phyloP scores from a whole-genome alignment of 2,888 invertebrate genomes.

The Oligia latruncula region DNA sequence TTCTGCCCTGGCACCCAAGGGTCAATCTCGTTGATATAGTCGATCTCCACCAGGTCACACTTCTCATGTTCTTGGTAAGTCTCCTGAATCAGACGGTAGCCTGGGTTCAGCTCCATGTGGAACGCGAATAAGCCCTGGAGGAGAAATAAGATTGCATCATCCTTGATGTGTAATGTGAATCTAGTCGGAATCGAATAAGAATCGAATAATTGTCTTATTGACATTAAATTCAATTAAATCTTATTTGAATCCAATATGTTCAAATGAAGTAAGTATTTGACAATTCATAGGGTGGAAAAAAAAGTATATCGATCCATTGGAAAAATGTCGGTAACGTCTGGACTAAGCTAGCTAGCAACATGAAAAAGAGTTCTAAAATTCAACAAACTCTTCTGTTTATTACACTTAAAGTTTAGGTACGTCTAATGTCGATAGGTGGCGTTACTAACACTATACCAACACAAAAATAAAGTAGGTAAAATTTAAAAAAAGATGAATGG shows the following conservation, averaged over 20 bases:
- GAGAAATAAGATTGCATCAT: not conserved
- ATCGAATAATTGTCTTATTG: not conserved
- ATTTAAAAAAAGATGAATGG: not conserved
- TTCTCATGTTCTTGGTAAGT: conserved; percentile 91
- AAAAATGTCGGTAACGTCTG: not conserved
- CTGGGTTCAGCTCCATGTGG: conserved; percentile 89
- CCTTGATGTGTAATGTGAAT: no score
- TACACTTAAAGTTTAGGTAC: not conserved
- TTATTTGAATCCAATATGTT: not conserved
- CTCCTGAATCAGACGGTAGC: conserved; percentile 90
- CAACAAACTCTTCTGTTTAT: not conserved
- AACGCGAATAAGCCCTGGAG: conserved; percentile 89
- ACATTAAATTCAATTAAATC: not conserved
- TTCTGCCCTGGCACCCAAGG: conserved; percentile 90
- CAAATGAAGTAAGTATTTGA: not conserved
- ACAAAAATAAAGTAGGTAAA: not conserved
- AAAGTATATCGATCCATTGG: no score
- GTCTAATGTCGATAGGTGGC: not conserved
- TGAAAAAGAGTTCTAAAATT: not conserved
- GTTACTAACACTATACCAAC: not conserved
- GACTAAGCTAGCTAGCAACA: no score
- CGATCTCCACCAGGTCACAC: conserved; percentile 90
- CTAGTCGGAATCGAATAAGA: not conserved
- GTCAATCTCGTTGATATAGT: conserved; percentile 88
- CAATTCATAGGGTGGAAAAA: no score